These are phyloP conservation scores for Coregonus clupeaformis DNA, from an alignment of 2,113 vertebrate genomes.

Conservation along the genomic window DNA sequence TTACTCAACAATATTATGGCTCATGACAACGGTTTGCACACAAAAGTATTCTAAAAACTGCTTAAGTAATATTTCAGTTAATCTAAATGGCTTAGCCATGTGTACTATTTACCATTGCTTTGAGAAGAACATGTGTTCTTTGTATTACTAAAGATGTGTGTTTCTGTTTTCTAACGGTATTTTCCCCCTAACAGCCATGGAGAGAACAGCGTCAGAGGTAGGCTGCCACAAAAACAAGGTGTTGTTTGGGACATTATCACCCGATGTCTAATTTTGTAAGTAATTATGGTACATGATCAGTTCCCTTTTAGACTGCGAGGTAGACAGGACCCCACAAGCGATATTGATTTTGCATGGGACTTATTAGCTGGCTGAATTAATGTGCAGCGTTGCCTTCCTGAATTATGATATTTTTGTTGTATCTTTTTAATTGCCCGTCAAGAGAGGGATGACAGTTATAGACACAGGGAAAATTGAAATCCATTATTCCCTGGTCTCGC, in stretches of 20 bases:
- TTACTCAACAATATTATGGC: no score
- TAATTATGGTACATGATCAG: conserved; percentile 45
- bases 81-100: no score
- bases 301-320: conserved; percentile 27
- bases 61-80: no score
- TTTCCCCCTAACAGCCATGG: neutral
- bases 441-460: conserved; percentile 52
- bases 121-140: no score
- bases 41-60: no score
- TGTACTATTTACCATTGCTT: no score
- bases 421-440: conserved; percentile 62
- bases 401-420: conserved; percentile 60
- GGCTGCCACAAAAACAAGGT: neutral
- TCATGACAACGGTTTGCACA: no score
- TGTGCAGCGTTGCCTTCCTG: conserved; percentile 42
- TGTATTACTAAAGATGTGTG: no score
- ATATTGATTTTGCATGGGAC: conserved; percentile 51
- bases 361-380: conserved; percentile 57
- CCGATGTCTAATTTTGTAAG: conserved; percentile 38
- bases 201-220: neutral
- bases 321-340: conserved; percentile 32
- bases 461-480: conserved; percentile 51
- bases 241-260: neutral
- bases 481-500: conserved; percentile 38
- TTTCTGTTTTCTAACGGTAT: neutral